Evolutionary conservation across 2,888 invertebrate species (phyloP), one percentile per base, ranked within the genome.

Genomic region (Amphipyra berbera): DNA sequence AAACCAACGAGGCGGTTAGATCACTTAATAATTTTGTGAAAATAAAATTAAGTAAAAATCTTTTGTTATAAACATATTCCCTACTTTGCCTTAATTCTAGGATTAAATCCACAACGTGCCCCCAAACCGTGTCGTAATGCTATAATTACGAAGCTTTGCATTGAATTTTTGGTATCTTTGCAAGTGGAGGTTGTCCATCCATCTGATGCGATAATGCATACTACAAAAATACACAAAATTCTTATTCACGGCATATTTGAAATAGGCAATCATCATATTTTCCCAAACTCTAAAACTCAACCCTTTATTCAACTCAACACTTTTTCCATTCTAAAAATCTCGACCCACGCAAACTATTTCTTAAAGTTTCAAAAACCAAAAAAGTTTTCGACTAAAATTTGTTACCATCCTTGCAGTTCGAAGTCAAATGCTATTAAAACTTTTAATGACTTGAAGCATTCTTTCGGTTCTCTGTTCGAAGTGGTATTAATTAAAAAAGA

Each of bases 401-500:
- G 91, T 90, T 89, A 85, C 91, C 86, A 85, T 88, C 86, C 88
- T 85, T 82, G 86, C 88, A 85, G 71, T 56, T 77, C 83, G 81
- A 88, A 92, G 90, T 92, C 92, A 91, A 92, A 93, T 86, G 92
- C 94, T 93, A 94, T 94, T 94, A 94, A 94, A 94, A 94, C 83
- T 94, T 94, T 93, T 93, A 94, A 94, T 93, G 93, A 92, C 92
- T 92, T 92, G 90, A 84, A 91, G 94, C 91, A 94, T 94, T 93
- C 94, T 94, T 93, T 91, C 85, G 85, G 89, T 84, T 84, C 87
- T 87, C 87, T 89, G 92, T 92, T 93, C 92, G 90, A 93, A 93
- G 92, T 90, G 88, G 94, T 94, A 94, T 94, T 94, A 94, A 94
- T 94, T 94, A 94, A 94, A 94, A 90, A 94, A 89, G 90, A 89